Evolutionary conservation across 2,888 invertebrate species (phyloP).

Genomic region (Aphidoletes aphidimyza): DNA sequence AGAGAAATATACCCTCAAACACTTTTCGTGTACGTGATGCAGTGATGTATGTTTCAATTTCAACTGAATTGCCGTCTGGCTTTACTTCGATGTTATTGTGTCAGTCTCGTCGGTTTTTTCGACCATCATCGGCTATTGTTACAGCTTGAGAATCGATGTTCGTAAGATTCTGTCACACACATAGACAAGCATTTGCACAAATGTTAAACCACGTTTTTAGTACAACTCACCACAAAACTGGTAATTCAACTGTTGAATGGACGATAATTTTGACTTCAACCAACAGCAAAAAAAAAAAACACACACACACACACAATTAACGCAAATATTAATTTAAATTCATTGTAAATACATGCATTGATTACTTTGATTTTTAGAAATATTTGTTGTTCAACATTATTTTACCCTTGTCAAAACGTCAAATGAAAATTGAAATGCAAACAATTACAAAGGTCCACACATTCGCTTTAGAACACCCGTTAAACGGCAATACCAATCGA

Average conservation of each 20-base stretch:
- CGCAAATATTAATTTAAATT: too few species aligned
- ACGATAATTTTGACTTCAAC: too few species aligned
- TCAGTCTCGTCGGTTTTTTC: constrained; percentile 54
- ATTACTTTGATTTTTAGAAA: too few species aligned
- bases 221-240: too few species aligned
- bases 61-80: constrained; percentile 51
- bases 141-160: not conserved
- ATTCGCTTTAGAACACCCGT: not conserved
- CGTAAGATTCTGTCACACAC: not conserved
- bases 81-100: constrained; percentile 52
- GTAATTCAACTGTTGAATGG: too few species aligned
- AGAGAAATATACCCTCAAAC: not conserved
- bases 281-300: too few species aligned
- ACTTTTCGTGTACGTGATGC: constrained; percentile 25
- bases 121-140: constrained; percentile 18
- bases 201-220: not conserved
- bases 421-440: not conserved
- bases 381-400: too few species aligned
- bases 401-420: too few species aligned
- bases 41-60: constrained; percentile 41
- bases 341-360: too few species aligned
- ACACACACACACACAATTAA: too few species aligned
- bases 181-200: not conserved
- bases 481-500: constrained; percentile 34
- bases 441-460: too few species aligned